These are phyloP conservation scores for Hipparchia semele DNA, from an alignment of 2,888 invertebrate genomes.

Conservation along the genomic window DNA sequence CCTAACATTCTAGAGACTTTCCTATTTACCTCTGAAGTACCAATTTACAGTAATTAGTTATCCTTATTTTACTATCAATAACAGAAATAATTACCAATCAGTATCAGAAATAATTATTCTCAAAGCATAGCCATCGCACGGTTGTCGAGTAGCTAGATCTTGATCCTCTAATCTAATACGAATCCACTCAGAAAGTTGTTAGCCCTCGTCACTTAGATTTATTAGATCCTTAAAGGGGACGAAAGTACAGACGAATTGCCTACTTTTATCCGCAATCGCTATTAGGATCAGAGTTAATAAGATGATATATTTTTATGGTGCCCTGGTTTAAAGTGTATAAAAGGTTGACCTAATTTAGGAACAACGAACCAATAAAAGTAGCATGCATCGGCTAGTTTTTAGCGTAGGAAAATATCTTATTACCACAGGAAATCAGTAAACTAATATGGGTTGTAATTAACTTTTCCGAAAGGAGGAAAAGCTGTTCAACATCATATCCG, in stretches of 20 bases:
- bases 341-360: not conserved
- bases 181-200: constrained; percentile 26
- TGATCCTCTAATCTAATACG: constrained; percentile 20
- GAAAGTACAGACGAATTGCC: constrained; percentile 23
- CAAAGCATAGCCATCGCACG: not conserved
- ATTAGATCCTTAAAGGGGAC: constrained; percentile 31
- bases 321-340: constrained; percentile 1
- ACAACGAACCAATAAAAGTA: not conserved
- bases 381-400: no score
- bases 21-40: not conserved
- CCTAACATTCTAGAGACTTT: not conserved
- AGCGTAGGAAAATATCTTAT: no score
- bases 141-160: constrained; percentile 13
- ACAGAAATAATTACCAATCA: not conserved
- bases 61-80: not conserved
- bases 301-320: constrained; percentile 16
- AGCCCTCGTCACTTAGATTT: constrained; percentile 36
- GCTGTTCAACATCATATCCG: no score
- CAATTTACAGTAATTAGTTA: not conserved
- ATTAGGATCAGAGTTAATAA: constrained; percentile 16
- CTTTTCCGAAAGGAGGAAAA: no score
- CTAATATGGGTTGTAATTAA: no score
- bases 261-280: constrained; percentile 15
- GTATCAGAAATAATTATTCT: constrained; percentile 5
- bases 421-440: no score